phyloP scores from a whole-genome alignment of 2,888 invertebrate species.

The Caenorhabditis sp. region DNA sequence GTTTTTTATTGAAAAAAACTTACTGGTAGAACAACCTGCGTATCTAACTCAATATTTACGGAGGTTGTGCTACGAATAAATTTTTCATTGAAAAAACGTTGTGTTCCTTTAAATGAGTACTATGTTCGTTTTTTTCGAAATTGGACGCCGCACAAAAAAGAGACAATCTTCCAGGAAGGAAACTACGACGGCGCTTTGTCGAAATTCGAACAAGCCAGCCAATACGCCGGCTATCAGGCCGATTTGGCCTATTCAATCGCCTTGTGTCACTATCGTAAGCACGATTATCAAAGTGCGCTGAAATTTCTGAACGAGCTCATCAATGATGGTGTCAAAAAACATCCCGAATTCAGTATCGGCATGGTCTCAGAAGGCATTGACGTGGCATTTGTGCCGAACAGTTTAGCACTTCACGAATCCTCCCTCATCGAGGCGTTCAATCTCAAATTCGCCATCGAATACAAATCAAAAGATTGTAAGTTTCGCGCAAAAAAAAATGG shows the following conservation, averaged over 20 bases:
- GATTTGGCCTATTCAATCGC: constrained; percentile 93
- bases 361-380: constrained; percentile 76
- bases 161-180: constrained; percentile 77
- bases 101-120: no score
- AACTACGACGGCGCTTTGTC: constrained; percentile 88
- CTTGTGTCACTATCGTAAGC: constrained; percentile 89
- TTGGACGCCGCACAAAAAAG: no score
- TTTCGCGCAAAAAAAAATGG: constrained; percentile 8
- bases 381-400: constrained; percentile 93
- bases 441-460: constrained; percentile 96
- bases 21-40: no score
- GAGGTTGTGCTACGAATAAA: no score
- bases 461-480: constrained; percentile 84
- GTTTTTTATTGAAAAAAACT: no score
- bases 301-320: constrained; percentile 94
- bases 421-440: constrained; percentile 97
- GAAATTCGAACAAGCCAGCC: constrained; percentile 86
- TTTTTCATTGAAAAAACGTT: no score
- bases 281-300: constrained; percentile 88
- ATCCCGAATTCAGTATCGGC: constrained; percentile 76
- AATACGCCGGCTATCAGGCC: constrained; percentile 85
- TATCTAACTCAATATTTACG: no score
- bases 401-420: constrained; percentile 89
- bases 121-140: no score
- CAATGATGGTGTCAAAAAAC: constrained; percentile 91